Evolutionary conservation across 2,797 vertebrate species (phyloP), one percentile per base, ranked within the genome.

Genomic region (Cynopterus sphinx): DNA sequence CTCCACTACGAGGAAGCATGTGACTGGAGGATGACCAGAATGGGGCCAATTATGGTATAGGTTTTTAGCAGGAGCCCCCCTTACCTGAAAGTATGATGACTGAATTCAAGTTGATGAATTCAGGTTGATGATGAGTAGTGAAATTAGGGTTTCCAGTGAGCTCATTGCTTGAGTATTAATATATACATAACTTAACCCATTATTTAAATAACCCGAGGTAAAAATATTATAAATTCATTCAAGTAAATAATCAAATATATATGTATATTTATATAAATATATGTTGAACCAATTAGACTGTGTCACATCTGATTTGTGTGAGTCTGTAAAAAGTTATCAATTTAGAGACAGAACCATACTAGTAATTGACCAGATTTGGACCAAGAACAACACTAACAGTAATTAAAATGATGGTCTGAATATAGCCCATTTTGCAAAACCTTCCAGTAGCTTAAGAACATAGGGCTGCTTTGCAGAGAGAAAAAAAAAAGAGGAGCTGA

Each of bases 391-490:
- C 17, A 51, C 39, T 26, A 43, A 21, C 5, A 57, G 19, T 11
- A 24, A 5, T 16, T 71, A 49, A n/a, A 67, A 43, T 15, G 3
- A n/a, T 77, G 17, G 2, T 39, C 51, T 63, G 12, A 31, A 70
- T 55, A 16, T 5, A 87, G 9, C 8, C 15, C 9, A 11, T 4
- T 39, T 11, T 41, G 2, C 4, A 39, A 77, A 65, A 41, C 0
- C 3, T n/a, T 8, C 6, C 19, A 3, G 12, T 24, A 39, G 24
- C 12, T 28, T 43, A 5, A 90, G 39, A 36, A 2, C 13, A 22
- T 0, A 24, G 5, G 0, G 3, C 8, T 33, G 3, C 1, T 65
- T n/a, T 28, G 16, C 22, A 77, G n/a, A 33, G 41, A 63, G 55
- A 57, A 5, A 24, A 11, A 1, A 57, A 5, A 24, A 11, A 1